These are phyloP conservation scores for Polydrusus tereticollis DNA, from an alignment of 2,888 invertebrate genomes.

Conservation along the genomic window DNA sequence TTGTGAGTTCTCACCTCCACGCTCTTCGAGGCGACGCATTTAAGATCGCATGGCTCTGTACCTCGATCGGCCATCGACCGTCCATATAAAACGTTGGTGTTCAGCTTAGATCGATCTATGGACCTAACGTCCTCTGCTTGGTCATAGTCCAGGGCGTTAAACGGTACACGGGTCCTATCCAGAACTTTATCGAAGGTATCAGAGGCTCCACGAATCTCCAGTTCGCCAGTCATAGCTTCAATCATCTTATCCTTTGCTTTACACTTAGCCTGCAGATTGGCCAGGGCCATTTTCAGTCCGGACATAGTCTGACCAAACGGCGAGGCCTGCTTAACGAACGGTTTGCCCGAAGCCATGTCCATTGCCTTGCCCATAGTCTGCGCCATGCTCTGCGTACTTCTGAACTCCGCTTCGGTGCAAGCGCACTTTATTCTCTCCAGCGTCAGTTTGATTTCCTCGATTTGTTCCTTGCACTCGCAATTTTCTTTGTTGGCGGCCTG, in stretches of 20 bases:
- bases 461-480: conserved; percentile 55
- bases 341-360: conserved; percentile 22
- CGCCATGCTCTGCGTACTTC: conserved; percentile 30
- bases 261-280: conserved; percentile 61
- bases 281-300: conserved; percentile 60
- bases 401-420: conserved; percentile 56
- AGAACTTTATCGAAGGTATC: conserved; percentile 54
- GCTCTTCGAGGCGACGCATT: conserved; percentile 32
- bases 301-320: conserved; percentile 58
- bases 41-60: conserved; percentile 19
- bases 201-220: conserved; percentile 55
- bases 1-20: conserved; percentile 47
- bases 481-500: conserved; percentile 51
- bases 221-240: conserved; percentile 60
- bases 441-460: conserved; percentile 55
- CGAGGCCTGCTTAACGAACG: conserved; percentile 56
- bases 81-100: conserved; percentile 28
- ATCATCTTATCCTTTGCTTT: conserved; percentile 63
- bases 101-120: not conserved
- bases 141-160: conserved; percentile 54
- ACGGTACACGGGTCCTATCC: conserved; percentile 33
- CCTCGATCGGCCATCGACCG: conserved; percentile 20
- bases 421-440: conserved; percentile 56
- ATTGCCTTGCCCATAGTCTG: conserved; percentile 19
- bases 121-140: conserved; percentile 44